Conservation (phyloP, 2,888 invertebrate genomes). For the Poecilobothrus nobilitatus region DNA sequence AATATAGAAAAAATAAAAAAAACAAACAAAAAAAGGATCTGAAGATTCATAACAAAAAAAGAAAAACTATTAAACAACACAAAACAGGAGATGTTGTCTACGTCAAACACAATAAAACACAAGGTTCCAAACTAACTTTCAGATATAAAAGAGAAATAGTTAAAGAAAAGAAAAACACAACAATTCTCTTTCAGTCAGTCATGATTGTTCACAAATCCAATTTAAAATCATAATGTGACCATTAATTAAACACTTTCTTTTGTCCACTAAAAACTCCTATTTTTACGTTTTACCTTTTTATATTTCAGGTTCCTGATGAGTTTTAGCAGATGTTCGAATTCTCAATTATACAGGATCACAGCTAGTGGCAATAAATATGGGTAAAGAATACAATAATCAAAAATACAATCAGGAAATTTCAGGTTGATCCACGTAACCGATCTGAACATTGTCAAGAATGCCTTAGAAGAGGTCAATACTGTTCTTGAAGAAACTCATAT, state of each 20-base stretch:
- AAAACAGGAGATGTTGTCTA: slow-evolving; percentile 19
- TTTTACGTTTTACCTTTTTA: background rate
- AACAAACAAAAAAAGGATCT: slow-evolving; percentile 19
- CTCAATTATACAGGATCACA: slow-evolving; percentile 19
- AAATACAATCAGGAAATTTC: slow-evolving; percentile 16
- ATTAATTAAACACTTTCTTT: background rate
- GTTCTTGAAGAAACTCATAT: background rate
- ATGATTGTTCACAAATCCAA: slow-evolving; percentile 17
- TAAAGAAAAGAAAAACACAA: slow-evolving; percentile 15
- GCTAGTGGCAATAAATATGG: slow-evolving; percentile 15
- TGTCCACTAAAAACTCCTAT: background rate
- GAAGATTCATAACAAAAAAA: slow-evolving; percentile 21
- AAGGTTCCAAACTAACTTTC: slow-evolving; percentile 19
- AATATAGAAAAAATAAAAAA: slow-evolving; percentile 21
- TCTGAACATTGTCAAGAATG: slow-evolving; percentile 11
- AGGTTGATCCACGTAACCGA: slow-evolving; percentile 18
- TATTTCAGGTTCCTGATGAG: slow-evolving; percentile 11
- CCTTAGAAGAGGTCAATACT: slow-evolving; percentile 8
- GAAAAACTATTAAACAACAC: slow-evolving; percentile 19
- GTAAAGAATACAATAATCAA: slow-evolving; percentile 16
- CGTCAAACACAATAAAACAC: slow-evolving; percentile 18
- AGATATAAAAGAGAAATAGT: slow-evolving; percentile 20
- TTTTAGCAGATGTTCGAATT: slow-evolving; percentile 15
- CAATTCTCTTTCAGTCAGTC: slow-evolving; percentile 16
- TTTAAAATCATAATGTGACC: background rate